phyloP scores from a whole-genome alignment of 2,113 vertebrate genomes.

The Cyprinodon tularosa region DNA sequence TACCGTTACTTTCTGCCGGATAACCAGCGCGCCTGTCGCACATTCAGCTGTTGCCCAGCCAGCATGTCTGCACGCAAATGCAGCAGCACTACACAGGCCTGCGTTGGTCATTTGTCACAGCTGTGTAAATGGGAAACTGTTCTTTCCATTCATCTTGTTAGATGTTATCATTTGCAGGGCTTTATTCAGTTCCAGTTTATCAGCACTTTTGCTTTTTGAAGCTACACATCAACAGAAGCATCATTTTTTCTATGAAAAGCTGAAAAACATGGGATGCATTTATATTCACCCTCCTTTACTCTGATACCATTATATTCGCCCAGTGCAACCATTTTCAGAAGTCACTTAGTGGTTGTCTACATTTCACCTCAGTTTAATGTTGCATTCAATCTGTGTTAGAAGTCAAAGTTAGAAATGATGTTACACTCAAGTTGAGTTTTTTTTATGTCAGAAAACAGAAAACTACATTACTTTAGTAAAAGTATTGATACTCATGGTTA shows the following conservation, averaged over 20 bases:
- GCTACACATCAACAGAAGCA: background rate
- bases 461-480: too few relatives aligned
- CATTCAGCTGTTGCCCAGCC: conserved; percentile 85
- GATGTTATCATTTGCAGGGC: background rate
- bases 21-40: conserved; percentile 81
- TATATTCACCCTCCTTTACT: background rate
- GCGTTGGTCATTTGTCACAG: conserved; percentile 20
- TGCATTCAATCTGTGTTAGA: too few relatives aligned
- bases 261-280: background rate
- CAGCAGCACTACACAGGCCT: background rate
- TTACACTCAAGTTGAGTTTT: background rate
- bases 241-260: background rate
- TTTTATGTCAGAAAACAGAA: background rate
- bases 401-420: background rate
- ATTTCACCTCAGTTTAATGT: background rate
- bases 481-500: too few relatives aligned
- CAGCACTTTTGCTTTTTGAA: background rate
- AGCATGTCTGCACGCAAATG: conserved; percentile 18
- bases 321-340: background rate
- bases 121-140: conserved; percentile 33
- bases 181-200: background rate
- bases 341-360: background rate
- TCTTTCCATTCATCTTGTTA: background rate
- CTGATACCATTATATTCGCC: background rate
- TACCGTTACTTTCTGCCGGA: conserved; percentile 83